Evolutionary conservation across 2,797 vertebrate genomes (phyloP).

Genomic region (Cossypha heuglini): DNA sequence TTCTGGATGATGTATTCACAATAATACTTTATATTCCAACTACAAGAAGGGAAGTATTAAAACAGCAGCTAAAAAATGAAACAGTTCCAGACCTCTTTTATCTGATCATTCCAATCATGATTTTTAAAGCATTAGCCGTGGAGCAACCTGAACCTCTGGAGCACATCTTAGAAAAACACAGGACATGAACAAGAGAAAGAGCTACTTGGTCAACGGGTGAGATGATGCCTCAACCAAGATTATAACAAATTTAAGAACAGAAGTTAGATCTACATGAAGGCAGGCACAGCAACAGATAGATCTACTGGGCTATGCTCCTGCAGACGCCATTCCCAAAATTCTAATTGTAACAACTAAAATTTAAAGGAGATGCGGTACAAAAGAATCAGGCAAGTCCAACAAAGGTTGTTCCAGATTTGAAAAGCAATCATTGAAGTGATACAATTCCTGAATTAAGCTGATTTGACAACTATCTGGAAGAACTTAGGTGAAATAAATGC

Average conservation of each 20-base stretch:
- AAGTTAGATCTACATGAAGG: neutral
- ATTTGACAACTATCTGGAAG: neutral
- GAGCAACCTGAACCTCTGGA: neutral
- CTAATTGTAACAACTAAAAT: neutral
- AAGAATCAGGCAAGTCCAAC: neutral
- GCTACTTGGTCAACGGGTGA: neutral
- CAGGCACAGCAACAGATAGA: neutral
- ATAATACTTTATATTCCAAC: constrained; percentile 6
- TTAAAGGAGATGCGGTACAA: neutral
- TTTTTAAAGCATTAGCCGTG: neutral
- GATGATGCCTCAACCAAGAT: neutral
- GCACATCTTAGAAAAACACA: neutral
- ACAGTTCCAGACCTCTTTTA: neutral
- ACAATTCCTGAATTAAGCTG: neutral
- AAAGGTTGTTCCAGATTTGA: neutral
- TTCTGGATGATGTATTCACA: constrained; percentile 23
- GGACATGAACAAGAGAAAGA: neutral
- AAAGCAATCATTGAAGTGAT: neutral
- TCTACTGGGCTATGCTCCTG: neutral
- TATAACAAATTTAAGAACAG: neutral
- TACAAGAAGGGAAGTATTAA: neutral
- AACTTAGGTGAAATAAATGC: neutral
- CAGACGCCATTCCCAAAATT: neutral
- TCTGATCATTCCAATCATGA: neutral
- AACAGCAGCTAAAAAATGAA: neutral